Evolutionary conservation across 2,113 vertebrate species (phyloP).

Genomic region (Phyllostomus hastatus): DNA sequence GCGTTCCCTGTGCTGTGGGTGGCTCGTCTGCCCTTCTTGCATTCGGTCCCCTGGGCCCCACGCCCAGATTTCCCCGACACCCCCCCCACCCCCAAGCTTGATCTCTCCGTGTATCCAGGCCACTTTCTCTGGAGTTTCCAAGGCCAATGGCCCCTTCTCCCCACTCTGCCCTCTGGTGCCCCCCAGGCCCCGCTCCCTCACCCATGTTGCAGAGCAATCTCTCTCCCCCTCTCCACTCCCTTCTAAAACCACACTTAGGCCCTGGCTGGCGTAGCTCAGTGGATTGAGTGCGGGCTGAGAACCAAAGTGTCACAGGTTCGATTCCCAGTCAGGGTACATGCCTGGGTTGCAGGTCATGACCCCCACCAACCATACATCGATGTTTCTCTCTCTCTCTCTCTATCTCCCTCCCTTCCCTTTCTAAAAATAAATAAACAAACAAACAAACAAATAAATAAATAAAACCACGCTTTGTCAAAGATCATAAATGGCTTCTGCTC

Average conservation of each 20-base stretch:
- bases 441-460: too few species aligned
- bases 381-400: too few species aligned
- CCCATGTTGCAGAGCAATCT: not conserved
- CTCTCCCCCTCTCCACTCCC: not conserved
- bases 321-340: too few species aligned
- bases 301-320: too few species aligned
- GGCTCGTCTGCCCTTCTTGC: not conserved
- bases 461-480: not conserved
- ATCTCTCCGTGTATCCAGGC: not conserved
- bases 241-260: not conserved
- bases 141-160: not conserved
- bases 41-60: not conserved
- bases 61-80: not conserved
- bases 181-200: not conserved
- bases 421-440: too few species aligned
- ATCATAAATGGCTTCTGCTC: not conserved
- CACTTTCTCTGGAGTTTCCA: not conserved
- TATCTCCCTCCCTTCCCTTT: too few species aligned
- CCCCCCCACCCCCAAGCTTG: rapidly evolving
- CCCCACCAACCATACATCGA: too few species aligned
- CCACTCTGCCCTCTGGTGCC: not conserved
- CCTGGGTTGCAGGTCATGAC: too few species aligned
- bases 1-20: not conserved
- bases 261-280: too few species aligned
- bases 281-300: too few species aligned